phyloP scores from a whole-genome alignment of 1,140 invertebrate genomes.

The Lerema accius region DNA sequence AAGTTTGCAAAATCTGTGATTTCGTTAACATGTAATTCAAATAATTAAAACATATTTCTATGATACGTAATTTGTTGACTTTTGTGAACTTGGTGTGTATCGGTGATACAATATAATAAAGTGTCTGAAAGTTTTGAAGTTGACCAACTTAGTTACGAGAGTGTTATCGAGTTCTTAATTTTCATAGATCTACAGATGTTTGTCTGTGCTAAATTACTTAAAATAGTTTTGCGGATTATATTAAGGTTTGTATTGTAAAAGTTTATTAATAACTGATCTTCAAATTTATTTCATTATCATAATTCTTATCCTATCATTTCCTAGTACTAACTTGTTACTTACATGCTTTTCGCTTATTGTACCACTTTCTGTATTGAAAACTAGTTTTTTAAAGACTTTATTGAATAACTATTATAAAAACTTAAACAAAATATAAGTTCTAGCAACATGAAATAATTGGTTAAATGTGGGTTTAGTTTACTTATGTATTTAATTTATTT shows the following conservation, averaged over 20 bases:
- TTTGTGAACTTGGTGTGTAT: conserved; percentile 43
- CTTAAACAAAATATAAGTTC: too few species aligned
- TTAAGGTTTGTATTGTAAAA: background rate
- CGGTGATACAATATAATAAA: conserved; percentile 38
- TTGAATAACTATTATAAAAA: too few species aligned
- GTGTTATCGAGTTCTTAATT: conserved; percentile 7
- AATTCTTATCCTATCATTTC: background rate
- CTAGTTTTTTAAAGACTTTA: too few species aligned
- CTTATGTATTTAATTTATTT: too few species aligned
- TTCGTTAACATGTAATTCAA: background rate
- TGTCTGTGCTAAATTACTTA: background rate
- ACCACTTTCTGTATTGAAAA: too few species aligned
- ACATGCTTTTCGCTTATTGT: background rate
- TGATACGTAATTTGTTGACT: conserved; percentile 18
- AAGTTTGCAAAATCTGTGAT: background rate
- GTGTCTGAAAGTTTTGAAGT: conserved; percentile 60
- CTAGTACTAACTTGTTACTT: too few species aligned
- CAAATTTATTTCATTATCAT: background rate
- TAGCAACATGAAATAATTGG: too few species aligned
- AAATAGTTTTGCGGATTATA: conserved; percentile 1
- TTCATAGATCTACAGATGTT: conserved; percentile 10
- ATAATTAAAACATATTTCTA: background rate
- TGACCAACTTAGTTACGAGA: conserved; percentile 40
- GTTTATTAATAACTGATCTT: background rate
- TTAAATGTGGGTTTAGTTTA: too few species aligned